A percentile compares a stretch with the other conserved stretches of the same genome.
These are phyloP conservation scores for Sebastes jordani DNA, from an alignment of 2,797 vertebrate species.

Conservation along the genomic window DNA sequence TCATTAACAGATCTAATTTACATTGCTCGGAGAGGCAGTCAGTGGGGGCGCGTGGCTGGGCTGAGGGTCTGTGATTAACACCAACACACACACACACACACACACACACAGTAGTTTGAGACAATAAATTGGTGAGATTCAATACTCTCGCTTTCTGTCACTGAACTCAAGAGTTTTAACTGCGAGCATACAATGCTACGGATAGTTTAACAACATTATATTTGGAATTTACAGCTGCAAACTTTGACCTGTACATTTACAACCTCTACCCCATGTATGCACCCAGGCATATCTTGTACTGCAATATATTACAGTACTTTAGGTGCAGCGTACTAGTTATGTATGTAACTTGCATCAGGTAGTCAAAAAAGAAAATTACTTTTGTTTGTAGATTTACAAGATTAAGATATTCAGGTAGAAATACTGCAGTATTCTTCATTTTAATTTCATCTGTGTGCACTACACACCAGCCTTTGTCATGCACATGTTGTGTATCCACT, in stretches of 20 bases:
- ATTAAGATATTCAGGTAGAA: background rate
- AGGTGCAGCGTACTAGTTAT: background rate
- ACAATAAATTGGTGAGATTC: conserved; percentile 7
- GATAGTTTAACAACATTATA: background rate
- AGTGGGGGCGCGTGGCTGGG: conserved; percentile 1
- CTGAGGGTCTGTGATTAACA: conserved; percentile 43
- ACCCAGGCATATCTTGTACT: background rate
- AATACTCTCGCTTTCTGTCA: background rate
- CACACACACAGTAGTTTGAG: background rate
- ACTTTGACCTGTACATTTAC: background rate
- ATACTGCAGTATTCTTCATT: background rate
- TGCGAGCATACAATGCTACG: background rate
- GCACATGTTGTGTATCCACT: background rate
- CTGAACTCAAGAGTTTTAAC: conserved; percentile 2
- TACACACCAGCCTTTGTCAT: background rate
- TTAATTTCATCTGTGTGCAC: background rate
- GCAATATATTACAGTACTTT: background rate
- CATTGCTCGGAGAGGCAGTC: conserved; percentile 65
- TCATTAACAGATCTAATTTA: conserved; percentile 89
- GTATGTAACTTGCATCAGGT: background rate
- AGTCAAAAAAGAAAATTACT: background rate
- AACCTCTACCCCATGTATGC: background rate
- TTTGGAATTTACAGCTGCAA: conserved; percentile 1
- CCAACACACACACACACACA: background rate
- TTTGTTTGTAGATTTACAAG: background rate